Base-by-base conservation (phyloP, 2,113 vertebrate genomes). In the Psittacara wagleri region DNA sequence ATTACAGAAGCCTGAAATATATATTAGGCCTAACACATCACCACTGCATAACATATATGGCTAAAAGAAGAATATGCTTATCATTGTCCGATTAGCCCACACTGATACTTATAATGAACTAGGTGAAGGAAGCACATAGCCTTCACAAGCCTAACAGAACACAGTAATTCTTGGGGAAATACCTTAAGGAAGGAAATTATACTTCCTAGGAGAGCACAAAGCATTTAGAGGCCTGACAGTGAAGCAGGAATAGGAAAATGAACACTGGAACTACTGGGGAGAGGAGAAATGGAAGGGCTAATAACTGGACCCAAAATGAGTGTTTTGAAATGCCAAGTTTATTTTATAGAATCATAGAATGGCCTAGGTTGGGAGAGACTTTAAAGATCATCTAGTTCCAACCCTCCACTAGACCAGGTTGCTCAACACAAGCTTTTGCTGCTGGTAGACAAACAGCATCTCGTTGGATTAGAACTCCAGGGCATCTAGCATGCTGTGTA, bases 401-500 rank as follows among this genome's bases (percentile, higher is more conserved):
- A 16, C 22, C 33, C 22, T 59, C 33, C 33, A 59, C 33, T 59
- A 59, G 57, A 59, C n/a, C 33, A 35, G 33, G 33, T 10, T 59
- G 57, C 33, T 59, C 22, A 24, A 35, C 2, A 4, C 22, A 35
- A 59, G 57, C 33, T 59, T 59, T 9, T 37, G n/a, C 51, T 72
- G 55, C 33, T 63, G 55, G 16, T 7, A 75, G 81, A 79, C 24
- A 68, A 94, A 48, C 14, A 44, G 7, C 5, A 5, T 4, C 70
- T 85, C 33, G 6, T 44, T 10, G 20, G 33, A 66, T 43, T 13
- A 55, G 51, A 62, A 78, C 13, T 61, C 54, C 2, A 2, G 10
- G 11, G 7, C 16, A 80, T 9, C 25, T 25, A 29, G 11, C 0
- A 0, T 0, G 1, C 31, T 25, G 18, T 7, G 9, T 4, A 6